Base-by-base conservation (phyloP, 2,888 invertebrate genomes). In the Girardia tigrina region DNA sequence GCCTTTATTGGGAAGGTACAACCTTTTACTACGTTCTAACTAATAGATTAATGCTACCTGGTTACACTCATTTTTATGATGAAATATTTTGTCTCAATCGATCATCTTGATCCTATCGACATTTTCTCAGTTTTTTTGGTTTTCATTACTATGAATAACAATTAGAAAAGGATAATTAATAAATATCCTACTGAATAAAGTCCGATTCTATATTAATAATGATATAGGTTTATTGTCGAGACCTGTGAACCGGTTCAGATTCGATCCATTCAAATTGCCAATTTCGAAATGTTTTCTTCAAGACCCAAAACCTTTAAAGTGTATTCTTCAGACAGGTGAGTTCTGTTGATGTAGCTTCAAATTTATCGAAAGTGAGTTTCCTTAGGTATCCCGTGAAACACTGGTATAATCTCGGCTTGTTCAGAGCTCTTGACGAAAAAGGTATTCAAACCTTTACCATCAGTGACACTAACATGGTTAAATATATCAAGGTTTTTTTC, bases 231-330 rank as follows among this genome's bases (percentile, higher is more conserved):
- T 84, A 89, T 95, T 28, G 90, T 98, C 0, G 97, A 99, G 85
- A 88, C 99, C 0, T 99, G 98, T 86, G 98, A 99, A 83, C 91
- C 94, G 1, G 90, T 99, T 78, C 94, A 94, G 85, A 91, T 94
- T 1, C 91, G 82, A 69, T 79, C 80, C 29, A 89, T 98, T 78
- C 94, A 97, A 81, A 86, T 98, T 79, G 98, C 94, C 1, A 98
- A 98, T 85, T 92, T 93, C 83, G 98, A 99, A 85, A 86, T 98
- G 77, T 99, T 98, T 85, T 95, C 97, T 6, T 97, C 95, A 0
- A 91, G 91, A 28, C 95, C 95, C 16, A 91, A 91, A 84, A 91
- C 92, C 78, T 90, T 98, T 82, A 89, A 90, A n/a, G 80, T 85
- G 23, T 80, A 76, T 75, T 79, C 81, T 28, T 83, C 83, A 78